Evolutionary conservation across 2,888 invertebrate genomes (phyloP).

Genomic region (Nymphalis c-album): DNA sequence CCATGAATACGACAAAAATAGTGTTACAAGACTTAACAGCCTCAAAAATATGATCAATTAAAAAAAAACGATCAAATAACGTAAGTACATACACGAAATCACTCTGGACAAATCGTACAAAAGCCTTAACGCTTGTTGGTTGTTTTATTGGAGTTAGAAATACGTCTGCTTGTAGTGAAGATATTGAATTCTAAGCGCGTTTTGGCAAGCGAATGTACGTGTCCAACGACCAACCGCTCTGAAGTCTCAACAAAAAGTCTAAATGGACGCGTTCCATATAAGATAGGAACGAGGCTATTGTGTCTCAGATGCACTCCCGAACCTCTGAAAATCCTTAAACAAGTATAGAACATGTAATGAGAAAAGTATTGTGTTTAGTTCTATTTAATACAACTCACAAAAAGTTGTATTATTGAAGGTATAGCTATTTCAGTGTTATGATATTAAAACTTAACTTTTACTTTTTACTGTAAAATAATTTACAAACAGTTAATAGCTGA

Average conservation of each 20-base stretch:
- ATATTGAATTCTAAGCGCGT: constrained; percentile 76
- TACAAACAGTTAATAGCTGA: not conserved
- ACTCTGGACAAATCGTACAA: constrained; percentile 10
- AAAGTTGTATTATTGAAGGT: not conserved
- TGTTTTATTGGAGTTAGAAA: constrained; percentile 9
- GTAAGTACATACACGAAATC: constrained; percentile 2
- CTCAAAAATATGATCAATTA: not conserved
- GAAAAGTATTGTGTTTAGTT: constrained; percentile 56
- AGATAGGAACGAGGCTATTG: constrained; percentile 65
- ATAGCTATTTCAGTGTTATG: not conserved
- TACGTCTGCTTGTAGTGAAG: constrained; percentile 47
- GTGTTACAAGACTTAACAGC: too few species aligned
- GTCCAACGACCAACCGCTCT: constrained; percentile 62
- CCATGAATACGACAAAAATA: too few species aligned
- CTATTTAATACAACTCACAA: too few species aligned
- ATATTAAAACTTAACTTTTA: not conserved
- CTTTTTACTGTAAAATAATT: not conserved
- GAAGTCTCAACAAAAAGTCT: constrained; percentile 63
- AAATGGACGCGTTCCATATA: constrained; percentile 59
- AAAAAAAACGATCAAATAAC: constrained; percentile 1
- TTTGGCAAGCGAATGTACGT: constrained; percentile 65
- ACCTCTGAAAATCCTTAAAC: constrained; percentile 69
- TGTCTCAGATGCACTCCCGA: constrained; percentile 61
- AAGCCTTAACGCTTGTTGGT: constrained; percentile 9
- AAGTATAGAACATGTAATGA: constrained; percentile 63